Evolutionary conservation across 2,888 invertebrate genomes (phyloP), one percentile per base, ranked within the genome.

Genomic region (Colostygia pectinataria): DNA sequence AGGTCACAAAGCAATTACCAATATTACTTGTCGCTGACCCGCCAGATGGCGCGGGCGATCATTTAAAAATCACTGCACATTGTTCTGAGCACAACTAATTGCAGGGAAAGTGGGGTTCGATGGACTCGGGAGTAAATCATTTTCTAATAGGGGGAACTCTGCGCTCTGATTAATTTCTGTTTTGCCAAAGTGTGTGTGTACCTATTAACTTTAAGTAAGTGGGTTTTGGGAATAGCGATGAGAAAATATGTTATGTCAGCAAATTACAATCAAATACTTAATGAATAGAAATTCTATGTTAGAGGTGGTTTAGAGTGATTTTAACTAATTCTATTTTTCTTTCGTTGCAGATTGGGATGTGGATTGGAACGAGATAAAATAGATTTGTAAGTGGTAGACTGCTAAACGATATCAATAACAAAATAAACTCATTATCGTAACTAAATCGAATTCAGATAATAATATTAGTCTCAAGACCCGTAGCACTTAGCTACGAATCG

Each of bases 11-110:
- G 80, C 81, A 87, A 88, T 89, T 84, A 86, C 77, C 73, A 69
- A 83, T 84, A 87, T 89, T 87, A 85, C 78, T 80, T 70, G 41
- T 40, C 51, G 40, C 41, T 61, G 68, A 66, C 68, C 59, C 79
- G 85, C 78, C 89, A 89, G 86, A 86, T 89, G 89, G 81, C 81
- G 67, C 73, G 76, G 80, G 74, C 82, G 79, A 86, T 83, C 83
- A 83, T 88, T 87, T 84, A 88, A 91, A 89, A 91, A 90, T 91
- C 90, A 88, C 90, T 82, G 89, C 84, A 78, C 83, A 90, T 90
- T 90, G 90, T 90, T 89, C 89, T 74, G 77, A 73, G 75, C 77
- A 33, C 33, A 83, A 86, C 89, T 91, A 91, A 91, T 91, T 91
- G 91, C 83, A 87, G 84, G 77, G 82, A 86, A 89, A 86, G 84